A percentile compares a stretch with the other conserved stretches of the same genome.
These are phyloP conservation scores for Forficula auricularia DNA, from an alignment of 1,140 invertebrate species.

Conservation along the genomic window DNA sequence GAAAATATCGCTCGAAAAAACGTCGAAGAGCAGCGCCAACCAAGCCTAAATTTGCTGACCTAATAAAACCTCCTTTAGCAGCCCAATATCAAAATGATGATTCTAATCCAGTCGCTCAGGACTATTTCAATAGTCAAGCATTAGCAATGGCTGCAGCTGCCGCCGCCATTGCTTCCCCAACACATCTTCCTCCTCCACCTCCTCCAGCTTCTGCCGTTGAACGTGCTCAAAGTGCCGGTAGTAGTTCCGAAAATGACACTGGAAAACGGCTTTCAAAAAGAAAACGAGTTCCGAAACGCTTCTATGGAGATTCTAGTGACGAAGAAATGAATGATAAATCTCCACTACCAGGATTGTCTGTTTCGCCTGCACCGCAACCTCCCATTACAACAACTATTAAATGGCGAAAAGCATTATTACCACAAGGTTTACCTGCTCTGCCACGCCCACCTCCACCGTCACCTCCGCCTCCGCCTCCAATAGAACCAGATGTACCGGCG, in stretches of 20 bases:
- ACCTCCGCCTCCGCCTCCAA: constrained; percentile 24
- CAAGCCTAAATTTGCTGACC: neutral
- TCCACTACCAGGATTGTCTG: constrained; percentile 34
- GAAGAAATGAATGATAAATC: constrained; percentile 44
- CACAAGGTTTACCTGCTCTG: neutral
- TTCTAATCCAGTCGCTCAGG: too few species aligned
- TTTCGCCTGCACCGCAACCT: neutral
- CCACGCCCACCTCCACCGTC: constrained; percentile 1
- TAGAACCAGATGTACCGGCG: constrained; percentile 24
- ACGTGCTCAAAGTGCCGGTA: constrained; percentile 7
- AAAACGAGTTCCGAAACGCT: constrained; percentile 58
- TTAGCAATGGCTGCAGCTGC: too few species aligned
- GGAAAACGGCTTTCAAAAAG: constrained; percentile 35
- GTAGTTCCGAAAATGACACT: constrained; percentile 13
- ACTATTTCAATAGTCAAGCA: too few species aligned
- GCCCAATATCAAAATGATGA: too few species aligned
- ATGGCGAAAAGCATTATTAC: constrained; percentile 10
- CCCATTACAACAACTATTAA: constrained; percentile 4
- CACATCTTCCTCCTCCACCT: neutral
- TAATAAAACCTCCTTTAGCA: neutral
- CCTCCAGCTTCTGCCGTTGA: neutral
- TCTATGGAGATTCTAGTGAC: constrained; percentile 69
- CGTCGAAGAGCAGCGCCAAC: constrained; percentile 8
- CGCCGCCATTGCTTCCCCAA: neutral
- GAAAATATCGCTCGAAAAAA: constrained; percentile 6